phyloP scores from a whole-genome alignment of 2,888 invertebrate genomes.

The Agrochola lota region DNA sequence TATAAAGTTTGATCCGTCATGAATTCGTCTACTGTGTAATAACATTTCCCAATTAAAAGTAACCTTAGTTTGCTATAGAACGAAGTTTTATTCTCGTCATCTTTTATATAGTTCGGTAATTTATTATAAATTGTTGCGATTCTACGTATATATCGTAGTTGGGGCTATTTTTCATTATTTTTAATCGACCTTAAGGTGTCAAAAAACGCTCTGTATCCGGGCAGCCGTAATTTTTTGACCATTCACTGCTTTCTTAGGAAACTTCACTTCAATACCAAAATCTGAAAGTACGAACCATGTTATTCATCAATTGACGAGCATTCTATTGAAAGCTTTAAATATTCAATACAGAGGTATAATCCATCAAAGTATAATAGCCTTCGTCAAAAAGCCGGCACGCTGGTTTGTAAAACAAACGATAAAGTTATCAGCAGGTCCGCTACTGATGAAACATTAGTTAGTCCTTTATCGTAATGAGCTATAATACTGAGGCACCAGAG shows the following conservation, averaged over 20 bases:
- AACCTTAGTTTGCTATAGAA: no score
- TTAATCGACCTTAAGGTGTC: not conserved
- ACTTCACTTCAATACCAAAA: slow-evolving; percentile 29
- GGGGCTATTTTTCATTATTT: no score
- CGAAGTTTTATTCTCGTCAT: no score
- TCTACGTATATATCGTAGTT: no score
- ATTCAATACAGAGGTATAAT: slow-evolving; percentile 67
- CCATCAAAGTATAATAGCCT: no score
- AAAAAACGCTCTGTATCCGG: not conserved
- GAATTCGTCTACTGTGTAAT: no score
- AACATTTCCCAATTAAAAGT: no score
- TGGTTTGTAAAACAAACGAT: slow-evolving; percentile 37
- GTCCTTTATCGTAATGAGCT: not conserved
- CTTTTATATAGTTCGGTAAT: no score
- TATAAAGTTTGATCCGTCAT: no score
- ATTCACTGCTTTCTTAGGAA: not conserved
- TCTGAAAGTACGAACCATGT: slow-evolving; percentile 64
- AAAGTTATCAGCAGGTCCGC: slow-evolving; percentile 42
- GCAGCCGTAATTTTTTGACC: not conserved
- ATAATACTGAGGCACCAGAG: not conserved
- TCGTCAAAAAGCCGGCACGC: slow-evolving; percentile 54
- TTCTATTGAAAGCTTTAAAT: slow-evolving; percentile 62
- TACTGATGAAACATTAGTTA: not conserved
- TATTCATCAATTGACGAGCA: slow-evolving; percentile 30
- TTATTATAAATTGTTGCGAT: no score